Evolutionary conservation across 2,888 invertebrate species (phyloP).

Genomic region (Tupiocoris notatus): DNA sequence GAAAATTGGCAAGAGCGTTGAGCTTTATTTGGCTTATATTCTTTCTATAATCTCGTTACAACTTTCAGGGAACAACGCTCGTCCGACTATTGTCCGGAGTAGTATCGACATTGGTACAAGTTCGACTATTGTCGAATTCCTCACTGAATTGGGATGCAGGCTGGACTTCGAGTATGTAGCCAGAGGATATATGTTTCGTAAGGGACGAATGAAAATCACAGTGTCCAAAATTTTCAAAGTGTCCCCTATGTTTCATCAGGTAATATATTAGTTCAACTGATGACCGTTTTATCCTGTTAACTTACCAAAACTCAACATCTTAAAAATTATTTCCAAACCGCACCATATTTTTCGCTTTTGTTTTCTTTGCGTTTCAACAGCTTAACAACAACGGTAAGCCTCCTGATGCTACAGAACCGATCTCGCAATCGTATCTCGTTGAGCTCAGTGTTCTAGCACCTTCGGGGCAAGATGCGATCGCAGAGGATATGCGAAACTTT

Average conservation of each 20-base stretch:
- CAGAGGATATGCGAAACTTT: constrained; percentile 92
- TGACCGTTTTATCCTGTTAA: background rate
- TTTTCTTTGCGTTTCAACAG: constrained; percentile 51
- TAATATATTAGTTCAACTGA: background rate
- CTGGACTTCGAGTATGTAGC: constrained; percentile 92
- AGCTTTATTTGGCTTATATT: background rate
- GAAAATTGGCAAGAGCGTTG: too few relatives aligned
- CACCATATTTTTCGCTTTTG: background rate
- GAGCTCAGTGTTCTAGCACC: constrained; percentile 89
- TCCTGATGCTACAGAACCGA: constrained; percentile 72
- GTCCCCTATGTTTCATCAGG: constrained; percentile 15
- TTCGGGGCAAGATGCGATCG: constrained; percentile 89
- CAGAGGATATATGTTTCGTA: constrained; percentile 91
- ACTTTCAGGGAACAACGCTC: constrained; percentile 60
- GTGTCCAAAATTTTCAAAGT: constrained; percentile 89
- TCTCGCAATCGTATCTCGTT: constrained; percentile 89
- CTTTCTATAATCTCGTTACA: background rate
- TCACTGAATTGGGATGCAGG: constrained; percentile 86
- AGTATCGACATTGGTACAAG: constrained; percentile 92
- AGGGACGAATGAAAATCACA: constrained; percentile 95
- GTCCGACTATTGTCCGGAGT: constrained; percentile 86
- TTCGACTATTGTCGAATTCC: constrained; percentile 83
- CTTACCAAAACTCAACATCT: too few relatives aligned
- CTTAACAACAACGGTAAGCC: constrained; percentile 68
- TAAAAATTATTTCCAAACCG: too few relatives aligned